Base-by-base conservation (phyloP, 2,888 invertebrate genomes). In the Drosophila prostipennis region DNA sequence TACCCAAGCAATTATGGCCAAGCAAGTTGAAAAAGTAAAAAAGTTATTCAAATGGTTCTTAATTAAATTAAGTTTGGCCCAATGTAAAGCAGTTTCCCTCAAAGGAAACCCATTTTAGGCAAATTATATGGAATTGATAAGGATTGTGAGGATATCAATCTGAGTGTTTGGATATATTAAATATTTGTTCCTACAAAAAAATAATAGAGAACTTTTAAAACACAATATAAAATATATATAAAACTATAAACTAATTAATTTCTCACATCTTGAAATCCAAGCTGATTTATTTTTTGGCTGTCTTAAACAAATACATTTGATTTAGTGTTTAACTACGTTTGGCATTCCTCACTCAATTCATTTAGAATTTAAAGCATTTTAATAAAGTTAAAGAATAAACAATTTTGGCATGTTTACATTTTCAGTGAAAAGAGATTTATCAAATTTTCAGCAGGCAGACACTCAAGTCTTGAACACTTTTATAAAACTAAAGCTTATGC, bases 1-100 rank as follows among this genome's bases (percentile, higher is more conserved):
- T 77, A 75, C 51, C 69, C 73, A 70, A 67, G 70, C 78, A 80
- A 86, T 76, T 72, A 86, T 70, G 53, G 75, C 61, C 59, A 63
- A 61, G 72, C 56, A 64, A 64, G 73, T 60, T 70, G 52, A 45
- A 63, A 45, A 64, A 64, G 77, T 64, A 51, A 45, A 45, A 71
- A 80, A 83, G 76, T 83, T 78, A 68, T 55, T 45, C 61, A 63
- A 53, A 68, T 57, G 63, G 54, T 58, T 53, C 76, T 76, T 79
- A 84, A 81, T 74, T 79, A 76, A 81, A 52, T 34, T 26, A 45
- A 34, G 32, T 53, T 60, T 65, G 6, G 26, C n/a, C 46, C 1
- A 19, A 23, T 29, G 46, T 10, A 29, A 29, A 10, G 29, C 29
- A 11, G 1, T 29, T 14, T 11, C 6, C 13, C 45, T n/a, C 11